Evolutionary conservation across 2,113 vertebrate genomes (phyloP).

Genomic region (Verasper variegatus): DNA sequence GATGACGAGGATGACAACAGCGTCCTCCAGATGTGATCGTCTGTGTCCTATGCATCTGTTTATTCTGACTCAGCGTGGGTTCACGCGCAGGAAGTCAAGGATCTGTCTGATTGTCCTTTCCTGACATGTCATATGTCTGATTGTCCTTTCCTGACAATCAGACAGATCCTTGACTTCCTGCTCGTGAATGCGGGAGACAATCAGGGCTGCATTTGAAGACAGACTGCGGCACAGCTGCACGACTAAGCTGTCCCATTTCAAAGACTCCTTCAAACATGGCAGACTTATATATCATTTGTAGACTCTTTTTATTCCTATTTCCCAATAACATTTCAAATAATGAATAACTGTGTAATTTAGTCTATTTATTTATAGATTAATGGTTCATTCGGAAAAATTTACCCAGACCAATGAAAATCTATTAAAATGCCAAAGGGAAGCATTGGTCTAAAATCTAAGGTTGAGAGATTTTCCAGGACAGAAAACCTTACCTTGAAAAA

Average conservation of each 20-base stretch:
- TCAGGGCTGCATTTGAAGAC: no score
- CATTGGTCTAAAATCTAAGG: background rate
- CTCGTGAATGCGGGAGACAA: background rate
- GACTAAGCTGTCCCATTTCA: no score
- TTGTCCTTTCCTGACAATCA: background rate
- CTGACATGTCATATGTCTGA: background rate
- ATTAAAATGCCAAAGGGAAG: background rate
- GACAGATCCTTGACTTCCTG: no score
- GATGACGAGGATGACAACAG: conserved; percentile 5
- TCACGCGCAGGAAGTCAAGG: background rate
- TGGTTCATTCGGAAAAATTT: no score
- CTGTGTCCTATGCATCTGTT: conserved; percentile 5
- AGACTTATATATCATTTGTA: no score
- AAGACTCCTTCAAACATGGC: no score
- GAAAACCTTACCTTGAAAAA: background rate
- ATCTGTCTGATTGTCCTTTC: background rate
- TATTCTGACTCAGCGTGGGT: background rate
- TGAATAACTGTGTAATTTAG: no score
- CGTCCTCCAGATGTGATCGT: conserved; percentile 14
- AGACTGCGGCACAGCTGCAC: no score
- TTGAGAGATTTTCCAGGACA: background rate
- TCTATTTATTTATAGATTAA: no score
- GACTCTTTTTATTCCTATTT: no score
- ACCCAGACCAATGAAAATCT: background rate
- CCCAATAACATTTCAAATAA: no score